Evolutionary conservation across 64 coral and sea anemone species (phyloP).

Genomic region (Porites lutea): DNA sequence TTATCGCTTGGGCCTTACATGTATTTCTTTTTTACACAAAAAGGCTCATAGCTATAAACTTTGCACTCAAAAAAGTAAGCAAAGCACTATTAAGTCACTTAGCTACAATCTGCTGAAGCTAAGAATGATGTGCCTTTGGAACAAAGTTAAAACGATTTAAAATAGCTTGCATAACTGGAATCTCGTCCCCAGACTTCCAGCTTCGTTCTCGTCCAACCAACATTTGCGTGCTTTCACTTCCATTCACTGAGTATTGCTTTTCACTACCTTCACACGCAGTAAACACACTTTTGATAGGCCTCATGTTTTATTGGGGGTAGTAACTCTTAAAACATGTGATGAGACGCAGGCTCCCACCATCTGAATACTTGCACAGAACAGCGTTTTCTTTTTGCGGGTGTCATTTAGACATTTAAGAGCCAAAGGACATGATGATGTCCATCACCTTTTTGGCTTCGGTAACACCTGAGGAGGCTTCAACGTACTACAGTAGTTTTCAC

Average conservation of each 20-base stretch:
- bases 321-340: background rate
- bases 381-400: background rate
- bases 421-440: background rate
- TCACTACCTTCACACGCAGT: background rate
- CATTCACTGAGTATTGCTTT: background rate
- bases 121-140: background rate
- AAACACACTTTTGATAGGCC: background rate
- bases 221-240: background rate
- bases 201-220: background rate
- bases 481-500: background rate
- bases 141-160: background rate
- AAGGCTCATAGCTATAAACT: no score
- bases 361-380: background rate
- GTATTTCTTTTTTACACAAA: no score
- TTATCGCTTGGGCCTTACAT: no score
- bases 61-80: no score
- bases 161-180: background rate
- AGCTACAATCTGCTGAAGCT: background rate
- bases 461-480: background rate
- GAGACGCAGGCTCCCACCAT: background rate
- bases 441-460: conserved; percentile 58
- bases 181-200: background rate
- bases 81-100: no score
- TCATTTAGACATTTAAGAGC: no score
- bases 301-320: background rate